Evolutionary conservation across 2,888 invertebrate genomes (phyloP).

Genomic region (Chalcosyrphus nemorum): DNA sequence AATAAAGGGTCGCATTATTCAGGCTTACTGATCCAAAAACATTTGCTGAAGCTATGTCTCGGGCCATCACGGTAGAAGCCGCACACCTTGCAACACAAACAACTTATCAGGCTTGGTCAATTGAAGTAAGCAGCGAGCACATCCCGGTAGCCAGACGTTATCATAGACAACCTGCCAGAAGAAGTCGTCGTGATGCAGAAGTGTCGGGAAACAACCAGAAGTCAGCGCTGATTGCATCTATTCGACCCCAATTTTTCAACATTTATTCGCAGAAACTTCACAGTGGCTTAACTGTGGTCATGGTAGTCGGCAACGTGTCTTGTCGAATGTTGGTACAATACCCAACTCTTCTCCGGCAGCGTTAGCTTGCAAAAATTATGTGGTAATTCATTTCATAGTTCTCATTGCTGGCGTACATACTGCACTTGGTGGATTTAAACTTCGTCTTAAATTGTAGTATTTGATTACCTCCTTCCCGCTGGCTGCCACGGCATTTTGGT

Average conservation of each 20-base stretch:
- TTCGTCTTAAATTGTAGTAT: too few species aligned
- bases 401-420: too few species aligned
- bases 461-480: too few species aligned
- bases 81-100: conserved; percentile 7
- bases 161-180: not conserved
- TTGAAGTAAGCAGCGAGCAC: not conserved
- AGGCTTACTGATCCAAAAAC: conserved; percentile 13
- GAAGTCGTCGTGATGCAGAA: not conserved
- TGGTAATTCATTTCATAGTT: too few species aligned
- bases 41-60: not conserved
- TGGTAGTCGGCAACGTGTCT: not conserved
- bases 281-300: not conserved
- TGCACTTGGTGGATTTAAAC: too few species aligned
- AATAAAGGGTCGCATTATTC: conserved; percentile 2
- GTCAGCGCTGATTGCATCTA: conserved; percentile 21
- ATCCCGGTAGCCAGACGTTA: not conserved
- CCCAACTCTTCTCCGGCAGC: too few species aligned
- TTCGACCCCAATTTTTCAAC: conserved; percentile 28
- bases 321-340: conserved; percentile 26
- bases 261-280: conserved; percentile 6
- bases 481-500: too few species aligned
- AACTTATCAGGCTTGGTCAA: conserved; percentile 12
- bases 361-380: too few species aligned
- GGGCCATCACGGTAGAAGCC: conserved; percentile 3
- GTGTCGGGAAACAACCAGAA: conserved; percentile 38